phyloP scores from a whole-genome alignment of 37 sponge, comb jelly and placozoan genomes.

The Agelas oroides region DNA sequence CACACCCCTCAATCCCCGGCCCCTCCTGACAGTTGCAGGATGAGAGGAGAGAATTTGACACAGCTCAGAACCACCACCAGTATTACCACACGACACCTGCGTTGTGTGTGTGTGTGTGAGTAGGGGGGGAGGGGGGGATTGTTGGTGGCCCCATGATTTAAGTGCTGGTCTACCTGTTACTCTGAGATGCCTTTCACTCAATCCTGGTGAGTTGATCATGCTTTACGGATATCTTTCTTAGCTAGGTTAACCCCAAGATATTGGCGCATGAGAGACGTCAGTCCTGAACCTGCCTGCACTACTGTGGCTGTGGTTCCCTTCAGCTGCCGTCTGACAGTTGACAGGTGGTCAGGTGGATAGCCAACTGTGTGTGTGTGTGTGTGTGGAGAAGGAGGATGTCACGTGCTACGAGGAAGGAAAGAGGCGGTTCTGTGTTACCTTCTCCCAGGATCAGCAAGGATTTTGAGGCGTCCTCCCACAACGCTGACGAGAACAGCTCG shows the following conservation, averaged over 20 bases:
- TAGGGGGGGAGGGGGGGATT: not conserved
- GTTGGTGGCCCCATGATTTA: too few relatives aligned
- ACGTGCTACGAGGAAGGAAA: not conserved
- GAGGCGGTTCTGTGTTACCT: not conserved
- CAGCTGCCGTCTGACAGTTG: not conserved
- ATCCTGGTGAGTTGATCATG: too few relatives aligned
- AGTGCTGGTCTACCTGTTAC: not conserved
- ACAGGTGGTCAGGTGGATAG: not conserved
- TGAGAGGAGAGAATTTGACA: conserved; percentile 4
- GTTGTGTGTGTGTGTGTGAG: not conserved
- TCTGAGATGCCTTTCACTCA: not conserved
- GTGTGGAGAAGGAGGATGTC: not conserved
- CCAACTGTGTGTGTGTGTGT: conserved; percentile 29
- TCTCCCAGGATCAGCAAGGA: too few relatives aligned
- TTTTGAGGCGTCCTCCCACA: too few relatives aligned
- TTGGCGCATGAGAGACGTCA: too few relatives aligned
- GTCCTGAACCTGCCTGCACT: too few relatives aligned
- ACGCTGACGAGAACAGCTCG: too few relatives aligned
- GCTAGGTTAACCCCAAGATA: too few relatives aligned
- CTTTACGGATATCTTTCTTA: too few relatives aligned
- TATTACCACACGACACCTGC: not conserved
- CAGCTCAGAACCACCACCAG: not conserved
- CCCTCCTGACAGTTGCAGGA: not conserved
- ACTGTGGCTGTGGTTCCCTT: too few relatives aligned
- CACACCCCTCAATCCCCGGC: not conserved